Conservation (phyloP, 1,140 invertebrate genomes). For the Drosophila mayri region DNA sequence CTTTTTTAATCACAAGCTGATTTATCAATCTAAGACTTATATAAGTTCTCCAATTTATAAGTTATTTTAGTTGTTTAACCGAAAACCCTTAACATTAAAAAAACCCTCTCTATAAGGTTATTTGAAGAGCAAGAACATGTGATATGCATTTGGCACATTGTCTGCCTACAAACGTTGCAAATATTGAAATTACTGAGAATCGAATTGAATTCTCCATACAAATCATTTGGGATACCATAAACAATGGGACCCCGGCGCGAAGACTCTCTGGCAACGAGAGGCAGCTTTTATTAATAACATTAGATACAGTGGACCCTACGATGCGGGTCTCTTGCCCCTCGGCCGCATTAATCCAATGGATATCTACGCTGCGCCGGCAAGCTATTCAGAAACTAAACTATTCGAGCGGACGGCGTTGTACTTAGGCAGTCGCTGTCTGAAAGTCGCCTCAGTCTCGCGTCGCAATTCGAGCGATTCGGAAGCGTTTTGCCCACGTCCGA, state of each 20-base stretch:
- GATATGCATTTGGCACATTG: constrained; percentile 37
- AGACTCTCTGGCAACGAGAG: constrained; percentile 12
- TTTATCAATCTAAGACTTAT: too few species aligned
- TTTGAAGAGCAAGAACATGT: neutral
- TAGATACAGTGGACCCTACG: constrained; percentile 35
- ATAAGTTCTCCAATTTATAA: neutral
- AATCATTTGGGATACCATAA: constrained; percentile 31
- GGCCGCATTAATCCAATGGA: constrained; percentile 5
- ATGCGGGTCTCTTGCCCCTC: neutral
- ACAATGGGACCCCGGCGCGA: constrained; percentile 16
- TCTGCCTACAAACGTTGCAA: neutral
- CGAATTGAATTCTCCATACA: constrained; percentile 21
- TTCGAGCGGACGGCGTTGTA: constrained; percentile 66
- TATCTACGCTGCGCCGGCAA: constrained; percentile 22
- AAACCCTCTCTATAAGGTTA: neutral
- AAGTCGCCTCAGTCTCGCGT: constrained; percentile 77
- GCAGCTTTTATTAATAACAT: constrained; percentile 45
- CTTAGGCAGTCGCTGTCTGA: constrained; percentile 65
- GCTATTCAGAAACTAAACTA: constrained; percentile 51
- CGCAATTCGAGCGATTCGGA: constrained; percentile 82
- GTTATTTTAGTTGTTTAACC: too few species aligned
- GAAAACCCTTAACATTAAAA: neutral
- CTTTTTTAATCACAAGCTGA: too few species aligned
- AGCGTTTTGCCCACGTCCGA: constrained; percentile 65
- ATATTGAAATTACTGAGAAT: constrained; percentile 10